Conservation (phyloP, 2,888 invertebrate genomes). For the Parthenolecanium corni region DNA sequence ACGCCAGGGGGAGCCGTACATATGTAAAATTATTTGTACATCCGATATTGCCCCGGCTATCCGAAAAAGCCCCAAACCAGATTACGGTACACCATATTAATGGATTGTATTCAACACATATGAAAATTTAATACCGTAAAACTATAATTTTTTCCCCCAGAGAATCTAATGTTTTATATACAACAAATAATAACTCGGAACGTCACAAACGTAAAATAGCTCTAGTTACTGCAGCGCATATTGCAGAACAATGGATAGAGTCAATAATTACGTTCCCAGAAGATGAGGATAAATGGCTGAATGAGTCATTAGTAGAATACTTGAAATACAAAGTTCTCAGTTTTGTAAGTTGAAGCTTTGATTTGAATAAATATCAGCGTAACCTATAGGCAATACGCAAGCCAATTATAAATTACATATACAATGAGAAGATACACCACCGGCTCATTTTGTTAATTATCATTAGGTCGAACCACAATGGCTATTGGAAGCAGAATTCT, state of each 20-base stretch:
- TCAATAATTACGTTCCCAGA: constrained; percentile 8
- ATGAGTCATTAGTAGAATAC: constrained; percentile 13
- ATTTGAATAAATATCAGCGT: neutral
- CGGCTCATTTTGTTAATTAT: neutral
- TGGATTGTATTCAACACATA: too few relatives aligned
- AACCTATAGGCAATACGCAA: neutral
- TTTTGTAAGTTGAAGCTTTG: constrained; percentile 1
- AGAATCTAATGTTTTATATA: too few relatives aligned
- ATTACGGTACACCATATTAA: too few relatives aligned
- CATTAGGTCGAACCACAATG: constrained; percentile 6
- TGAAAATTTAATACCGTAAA: too few relatives aligned
- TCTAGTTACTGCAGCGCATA: neutral
- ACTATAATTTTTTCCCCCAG: too few relatives aligned
- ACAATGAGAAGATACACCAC: too few relatives aligned
- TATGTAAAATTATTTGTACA: too few relatives aligned
- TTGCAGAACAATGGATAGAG: constrained; percentile 22
- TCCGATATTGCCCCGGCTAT: too few relatives aligned
- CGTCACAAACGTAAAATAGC: constrained; percentile 11
- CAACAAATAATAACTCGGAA: neutral
- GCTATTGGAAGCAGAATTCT: constrained; percentile 1
- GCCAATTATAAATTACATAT: too few relatives aligned
- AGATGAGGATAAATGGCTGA: constrained; percentile 15
- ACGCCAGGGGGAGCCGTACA: too few relatives aligned
- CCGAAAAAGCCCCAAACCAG: too few relatives aligned
- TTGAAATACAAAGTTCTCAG: neutral